Evolutionary conservation across 2,113 vertebrate species (phyloP).

Genomic region (Xiphophorus couchianus): DNA sequence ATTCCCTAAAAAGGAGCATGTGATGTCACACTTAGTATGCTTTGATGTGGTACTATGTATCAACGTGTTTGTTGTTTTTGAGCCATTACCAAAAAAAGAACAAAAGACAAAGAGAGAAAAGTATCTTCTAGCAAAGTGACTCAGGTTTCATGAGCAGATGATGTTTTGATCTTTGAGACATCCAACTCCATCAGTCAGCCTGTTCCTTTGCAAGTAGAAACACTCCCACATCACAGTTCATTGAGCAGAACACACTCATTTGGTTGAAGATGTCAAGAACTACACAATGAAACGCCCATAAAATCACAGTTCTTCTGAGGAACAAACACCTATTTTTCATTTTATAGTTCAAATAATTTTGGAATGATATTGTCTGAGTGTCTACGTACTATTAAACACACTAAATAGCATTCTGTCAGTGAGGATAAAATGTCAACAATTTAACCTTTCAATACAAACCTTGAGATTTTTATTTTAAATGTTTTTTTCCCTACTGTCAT

Average conservation of each 20-base stretch:
- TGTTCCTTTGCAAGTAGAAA: conserved; percentile 1
- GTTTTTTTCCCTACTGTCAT: too few species aligned
- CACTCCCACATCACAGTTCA: conserved; percentile 7
- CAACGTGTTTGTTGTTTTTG: conserved; percentile 42
- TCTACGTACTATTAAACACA: too few species aligned
- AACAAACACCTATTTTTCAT: too few species aligned
- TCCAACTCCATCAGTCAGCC: conserved; percentile 22
- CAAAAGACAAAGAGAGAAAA: background rate
- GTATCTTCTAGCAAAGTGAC: conserved; percentile 18
- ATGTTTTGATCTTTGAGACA: conserved; percentile 47
- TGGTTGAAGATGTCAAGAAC: conserved; percentile 2
- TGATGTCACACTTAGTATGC: conserved; percentile 23
- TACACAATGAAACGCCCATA: background rate
- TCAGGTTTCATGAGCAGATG: conserved; percentile 40
- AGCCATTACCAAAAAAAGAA: conserved; percentile 13
- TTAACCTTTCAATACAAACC: too few species aligned
- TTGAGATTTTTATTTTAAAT: too few species aligned
- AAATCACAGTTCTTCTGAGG: too few species aligned
- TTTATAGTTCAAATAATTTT: too few species aligned
- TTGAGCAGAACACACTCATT: conserved; percentile 18
- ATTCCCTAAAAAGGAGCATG: conserved; percentile 20
- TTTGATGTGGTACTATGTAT: conserved; percentile 19
- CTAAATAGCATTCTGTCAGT: too few species aligned
- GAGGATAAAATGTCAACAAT: too few species aligned
- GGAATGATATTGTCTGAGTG: too few species aligned